phyloP scores from a whole-genome alignment of 1,140 invertebrate genomes.

The Drosophila kikkawai region DNA sequence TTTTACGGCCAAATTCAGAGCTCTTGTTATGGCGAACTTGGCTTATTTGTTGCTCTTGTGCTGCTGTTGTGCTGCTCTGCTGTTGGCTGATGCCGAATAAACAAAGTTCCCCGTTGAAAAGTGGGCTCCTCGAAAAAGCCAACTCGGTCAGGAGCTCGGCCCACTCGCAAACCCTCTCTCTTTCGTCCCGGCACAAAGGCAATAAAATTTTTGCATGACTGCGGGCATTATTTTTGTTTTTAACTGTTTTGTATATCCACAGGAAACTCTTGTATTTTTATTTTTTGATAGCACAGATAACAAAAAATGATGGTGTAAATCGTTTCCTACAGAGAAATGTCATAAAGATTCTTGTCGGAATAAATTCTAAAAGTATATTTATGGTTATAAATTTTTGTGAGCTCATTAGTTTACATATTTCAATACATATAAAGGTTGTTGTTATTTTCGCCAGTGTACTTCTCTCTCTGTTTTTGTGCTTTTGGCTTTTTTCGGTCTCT shows the following conservation, averaged over 20 bases:
- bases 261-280: constrained; percentile 32
- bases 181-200: constrained; percentile 33
- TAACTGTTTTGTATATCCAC: constrained; percentile 47
- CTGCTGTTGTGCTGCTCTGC: constrained; percentile 7
- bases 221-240: constrained; percentile 73
- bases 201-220: constrained; percentile 75
- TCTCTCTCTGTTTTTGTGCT: constrained; percentile 30
- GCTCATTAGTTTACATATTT: background rate
- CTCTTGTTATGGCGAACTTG: constrained; percentile 62
- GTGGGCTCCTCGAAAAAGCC: constrained; percentile 34
- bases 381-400: no score
- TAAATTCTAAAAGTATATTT: background rate
- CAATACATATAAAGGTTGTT: no score
- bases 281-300: constrained; percentile 1
- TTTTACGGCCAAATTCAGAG: constrained; percentile 24
- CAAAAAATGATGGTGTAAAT: background rate
- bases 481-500: constrained; percentile 25
- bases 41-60: constrained; percentile 52
- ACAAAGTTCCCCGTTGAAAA: constrained; percentile 49
- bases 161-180: constrained; percentile 3
- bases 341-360: background rate
- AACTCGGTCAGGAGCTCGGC: constrained; percentile 50
- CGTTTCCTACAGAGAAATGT: background rate
- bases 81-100: constrained; percentile 49
- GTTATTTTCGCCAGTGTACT: background rate